A percentile compares a stretch with the other conserved stretches of the same genome.
phyloP scores from a whole-genome alignment of 2,113 vertebrate genomes.

The Crocuta crocuta region DNA sequence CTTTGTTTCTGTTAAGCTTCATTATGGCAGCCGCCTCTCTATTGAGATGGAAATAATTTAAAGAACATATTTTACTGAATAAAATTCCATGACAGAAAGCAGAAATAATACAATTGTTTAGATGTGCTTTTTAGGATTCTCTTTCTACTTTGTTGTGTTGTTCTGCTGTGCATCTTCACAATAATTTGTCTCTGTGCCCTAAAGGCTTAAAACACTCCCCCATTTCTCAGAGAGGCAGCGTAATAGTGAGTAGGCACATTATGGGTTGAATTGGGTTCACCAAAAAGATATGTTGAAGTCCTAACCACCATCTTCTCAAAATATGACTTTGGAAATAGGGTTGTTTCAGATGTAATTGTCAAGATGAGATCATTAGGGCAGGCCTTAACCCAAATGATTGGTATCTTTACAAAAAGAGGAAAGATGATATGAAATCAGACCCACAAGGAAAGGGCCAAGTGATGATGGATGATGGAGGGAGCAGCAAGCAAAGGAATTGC shows the following conservation, averaged over 20 bases:
- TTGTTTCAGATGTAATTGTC: neutral
- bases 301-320: neutral
- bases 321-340: neutral
- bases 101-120: neutral
- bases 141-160: neutral
- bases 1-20: slow-evolving; percentile 19
- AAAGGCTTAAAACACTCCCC: neutral
- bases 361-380: neutral
- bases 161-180: neutral
- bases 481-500: accelerated
- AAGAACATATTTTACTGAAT: neutral
- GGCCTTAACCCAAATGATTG: neutral
- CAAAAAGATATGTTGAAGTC: neutral
- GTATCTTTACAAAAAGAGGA: neutral
- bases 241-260: neutral
- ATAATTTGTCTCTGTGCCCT: slow-evolving; percentile 43
- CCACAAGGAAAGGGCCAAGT: neutral
- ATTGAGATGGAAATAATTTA: neutral
- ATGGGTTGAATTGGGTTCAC: neutral
- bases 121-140: neutral
- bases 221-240: neutral
- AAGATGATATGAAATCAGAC: neutral
- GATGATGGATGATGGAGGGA: neutral
- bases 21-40: neutral
- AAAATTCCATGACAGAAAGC: neutral